Evolutionary conservation across 2,113 vertebrate species (phyloP).

Genomic region (Phocoena sinus): DNA sequence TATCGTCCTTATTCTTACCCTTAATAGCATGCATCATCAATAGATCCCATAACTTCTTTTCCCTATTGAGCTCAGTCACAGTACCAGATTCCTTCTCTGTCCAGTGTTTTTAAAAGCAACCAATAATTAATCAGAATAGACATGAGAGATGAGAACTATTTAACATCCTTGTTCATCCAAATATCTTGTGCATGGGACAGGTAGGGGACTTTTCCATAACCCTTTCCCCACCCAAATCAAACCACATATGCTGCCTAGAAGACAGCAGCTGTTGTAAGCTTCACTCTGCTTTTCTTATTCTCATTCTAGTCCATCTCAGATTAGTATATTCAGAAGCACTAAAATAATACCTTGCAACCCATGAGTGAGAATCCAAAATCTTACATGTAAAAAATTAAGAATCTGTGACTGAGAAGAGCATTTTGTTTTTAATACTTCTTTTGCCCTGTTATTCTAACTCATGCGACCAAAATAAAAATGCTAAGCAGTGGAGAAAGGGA

Average conservation of each 20-base stretch:
- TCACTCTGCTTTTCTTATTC: neutral
- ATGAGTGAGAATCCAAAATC: neutral
- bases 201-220: neutral
- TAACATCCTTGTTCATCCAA: neutral
- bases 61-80: neutral
- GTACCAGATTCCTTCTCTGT: neutral
- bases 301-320: neutral
- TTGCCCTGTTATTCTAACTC: neutral
- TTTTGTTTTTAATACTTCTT: neutral
- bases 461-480: neutral
- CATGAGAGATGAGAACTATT: neutral
- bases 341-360: neutral
- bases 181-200: neutral
- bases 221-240: neutral
- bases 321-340: neutral
- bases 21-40: accelerated
- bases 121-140: neutral
- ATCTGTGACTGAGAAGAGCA: neutral
- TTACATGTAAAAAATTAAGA: neutral
- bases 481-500: neutral
- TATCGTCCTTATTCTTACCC: neutral
- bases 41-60: neutral
- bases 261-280: neutral
- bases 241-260: neutral
- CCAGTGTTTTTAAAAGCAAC: neutral